Base-by-base conservation (phyloP, 2,797 vertebrate species). In the Sciurus carolinensis region DNA sequence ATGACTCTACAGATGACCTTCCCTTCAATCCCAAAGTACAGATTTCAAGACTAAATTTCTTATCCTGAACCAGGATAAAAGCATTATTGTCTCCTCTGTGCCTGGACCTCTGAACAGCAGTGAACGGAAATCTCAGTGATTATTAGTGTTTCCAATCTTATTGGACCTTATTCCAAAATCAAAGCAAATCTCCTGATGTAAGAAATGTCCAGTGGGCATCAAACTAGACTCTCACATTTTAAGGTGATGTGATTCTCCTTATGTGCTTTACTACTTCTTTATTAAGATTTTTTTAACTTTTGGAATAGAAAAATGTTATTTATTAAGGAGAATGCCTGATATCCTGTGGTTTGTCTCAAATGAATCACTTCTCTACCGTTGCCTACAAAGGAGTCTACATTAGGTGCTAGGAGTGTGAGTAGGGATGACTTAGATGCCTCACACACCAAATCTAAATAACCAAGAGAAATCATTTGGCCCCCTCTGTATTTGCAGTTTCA, bases 241-340 rank as follows among this genome's bases (percentile, higher is more conserved):
- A 91, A 76, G 28, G 13, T 77, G 33, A 90, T 3, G 1, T 54
- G 5, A 59, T 64, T 62, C 67, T 59, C 77, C 73, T 69, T 66
- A 69, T 62, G 28, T 20, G 17, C 75, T 94, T 59, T 75, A 52
- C 44, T 87, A 18, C 44, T 62, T 64, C 39, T 79, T 72, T 50
- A 69, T 72, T 95, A 50, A 67, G 82, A 92, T 88, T 64, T 12
- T 64, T 14, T 67, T 97, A 81, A 85, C 54, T 59, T 88, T 90
- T 85, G 44, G 42, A 79, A 82, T 72, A 87, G 42, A 30, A 76
- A 89, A 83, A 71, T 33, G 6, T 18, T 59, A 39, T 54, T 10
- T 67, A 24, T 85, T 75, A 89, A 89, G 86, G 80, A 59, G 59
- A 92, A 75, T 88, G 33, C 30, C 24, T 81, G 28, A 36, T 77